A percentile compares a stretch with the other conserved stretches of the same genome.
Conservation (phyloP, 2,888 invertebrate species). For the Keiferia lycopersicella region DNA sequence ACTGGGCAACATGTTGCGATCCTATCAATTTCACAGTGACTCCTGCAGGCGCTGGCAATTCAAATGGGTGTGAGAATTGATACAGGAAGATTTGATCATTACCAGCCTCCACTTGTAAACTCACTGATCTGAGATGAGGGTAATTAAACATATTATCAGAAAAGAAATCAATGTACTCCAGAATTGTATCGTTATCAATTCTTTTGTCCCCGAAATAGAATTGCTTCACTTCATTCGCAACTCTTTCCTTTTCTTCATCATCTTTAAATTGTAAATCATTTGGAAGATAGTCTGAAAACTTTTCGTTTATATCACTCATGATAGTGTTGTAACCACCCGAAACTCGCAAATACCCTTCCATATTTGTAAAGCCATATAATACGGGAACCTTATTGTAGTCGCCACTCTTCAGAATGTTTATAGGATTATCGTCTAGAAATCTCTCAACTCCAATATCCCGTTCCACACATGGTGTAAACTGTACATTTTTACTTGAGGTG, state of each 20-base stretch:
- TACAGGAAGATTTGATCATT: slow-evolving; percentile 40
- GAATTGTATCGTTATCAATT: slow-evolving; percentile 40
- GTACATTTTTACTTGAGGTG: slow-evolving; percentile 30
- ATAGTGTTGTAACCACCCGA: slow-evolving; percentile 40
- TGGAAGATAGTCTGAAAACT: slow-evolving; percentile 56
- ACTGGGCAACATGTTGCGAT: slow-evolving; percentile 28
- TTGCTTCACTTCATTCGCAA: slow-evolving; percentile 38
- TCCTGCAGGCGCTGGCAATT: slow-evolving; percentile 28
- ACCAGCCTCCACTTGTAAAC: slow-evolving; percentile 37
- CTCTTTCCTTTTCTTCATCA: slow-evolving; percentile 39
- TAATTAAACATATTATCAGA: slow-evolving; percentile 54
- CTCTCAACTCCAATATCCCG: slow-evolving; percentile 36
- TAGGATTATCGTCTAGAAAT: slow-evolving; percentile 49
- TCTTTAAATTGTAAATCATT: slow-evolving; percentile 46
- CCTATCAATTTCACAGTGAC: slow-evolving; percentile 33
- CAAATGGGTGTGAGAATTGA: slow-evolving; percentile 35
- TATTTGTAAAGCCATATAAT: slow-evolving; percentile 51
- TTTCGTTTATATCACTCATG: slow-evolving; percentile 50
- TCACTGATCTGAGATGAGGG: slow-evolving; percentile 34
- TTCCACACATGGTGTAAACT: slow-evolving; percentile 33
- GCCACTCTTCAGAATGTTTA: slow-evolving; percentile 44
- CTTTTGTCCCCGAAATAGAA: slow-evolving; percentile 51
- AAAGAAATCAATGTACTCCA: slow-evolving; percentile 49
- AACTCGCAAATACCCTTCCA: slow-evolving; percentile 51
- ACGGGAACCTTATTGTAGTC: slow-evolving; percentile 47